Evolutionary conservation across 2,888 invertebrate species (phyloP).

Genomic region (Drosophila gaucha): DNA sequence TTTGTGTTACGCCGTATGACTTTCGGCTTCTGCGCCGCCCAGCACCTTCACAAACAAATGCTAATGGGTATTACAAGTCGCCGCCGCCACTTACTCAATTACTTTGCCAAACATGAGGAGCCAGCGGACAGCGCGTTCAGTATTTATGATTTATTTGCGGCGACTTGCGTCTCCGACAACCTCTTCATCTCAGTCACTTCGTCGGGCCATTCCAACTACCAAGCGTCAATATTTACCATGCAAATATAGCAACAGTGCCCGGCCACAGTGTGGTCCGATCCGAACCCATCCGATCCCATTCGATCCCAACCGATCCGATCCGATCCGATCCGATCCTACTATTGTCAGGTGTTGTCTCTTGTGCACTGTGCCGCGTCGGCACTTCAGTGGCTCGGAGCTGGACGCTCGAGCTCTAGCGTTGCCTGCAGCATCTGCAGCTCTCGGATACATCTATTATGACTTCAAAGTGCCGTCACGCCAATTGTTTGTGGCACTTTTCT

Average conservation of each 20-base stretch:
- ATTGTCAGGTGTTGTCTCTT: slow-evolving; percentile 59
- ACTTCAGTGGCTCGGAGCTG: slow-evolving; percentile 53
- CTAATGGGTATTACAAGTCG: slow-evolving; percentile 80
- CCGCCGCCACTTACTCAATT: slow-evolving; percentile 79
- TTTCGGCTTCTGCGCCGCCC: slow-evolving; percentile 76
- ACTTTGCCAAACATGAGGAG: slow-evolving; percentile 77
- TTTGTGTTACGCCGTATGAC: slow-evolving; percentile 79
- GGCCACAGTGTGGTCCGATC: slow-evolving; percentile 55
- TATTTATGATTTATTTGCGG: slow-evolving; percentile 80
- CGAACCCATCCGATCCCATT: slow-evolving; percentile 7
- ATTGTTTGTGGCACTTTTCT: slow-evolving; percentile 79
- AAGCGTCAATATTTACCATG: slow-evolving; percentile 70
- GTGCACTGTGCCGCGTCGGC: slow-evolving; percentile 51
- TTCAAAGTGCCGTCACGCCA: slow-evolving; percentile 80
- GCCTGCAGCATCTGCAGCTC: slow-evolving; percentile 22
- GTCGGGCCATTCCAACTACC: slow-evolving; percentile 66
- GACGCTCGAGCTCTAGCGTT: neutral
- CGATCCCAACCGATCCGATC: slow-evolving; percentile 16
- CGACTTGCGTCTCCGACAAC: slow-evolving; percentile 37
- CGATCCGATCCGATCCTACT: slow-evolving; percentile 19
- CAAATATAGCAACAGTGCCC: slow-evolving; percentile 60
- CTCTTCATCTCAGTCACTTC: slow-evolving; percentile 41
- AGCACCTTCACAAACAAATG: slow-evolving; percentile 79
- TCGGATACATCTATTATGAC: slow-evolving; percentile 75
- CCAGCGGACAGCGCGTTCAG: slow-evolving; percentile 45